phyloP scores from a whole-genome alignment of 2,113 vertebrate species.

The Diadophis punctatus region DNA sequence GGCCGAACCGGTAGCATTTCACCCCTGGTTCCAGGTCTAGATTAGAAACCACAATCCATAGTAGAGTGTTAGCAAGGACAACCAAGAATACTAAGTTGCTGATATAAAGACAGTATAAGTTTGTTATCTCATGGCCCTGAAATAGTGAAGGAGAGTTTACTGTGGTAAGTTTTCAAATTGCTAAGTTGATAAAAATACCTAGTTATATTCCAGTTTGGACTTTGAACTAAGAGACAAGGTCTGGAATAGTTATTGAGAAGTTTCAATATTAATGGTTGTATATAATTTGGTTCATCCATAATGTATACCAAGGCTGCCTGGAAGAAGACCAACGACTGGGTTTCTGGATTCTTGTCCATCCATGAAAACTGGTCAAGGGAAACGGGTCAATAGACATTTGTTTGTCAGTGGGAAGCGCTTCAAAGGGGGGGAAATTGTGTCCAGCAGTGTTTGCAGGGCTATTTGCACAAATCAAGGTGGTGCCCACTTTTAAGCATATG shows the following conservation, averaged over 20 bases:
- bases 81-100: not conserved
- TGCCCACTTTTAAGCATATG: not conserved
- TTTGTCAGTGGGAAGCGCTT: not conserved
- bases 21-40: not conserved
- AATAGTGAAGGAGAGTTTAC: not conserved
- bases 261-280: not conserved
- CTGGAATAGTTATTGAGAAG: not conserved
- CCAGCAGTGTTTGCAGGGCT: not conserved
- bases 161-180: not conserved
- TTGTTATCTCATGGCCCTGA: not conserved
- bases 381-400: not conserved
- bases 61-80: not conserved
- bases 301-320: not conserved
- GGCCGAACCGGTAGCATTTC: too few species aligned
- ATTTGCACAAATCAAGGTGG: not conserved
- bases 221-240: not conserved
- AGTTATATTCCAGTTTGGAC: not conserved
- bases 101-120: not conserved
- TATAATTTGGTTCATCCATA: not conserved
- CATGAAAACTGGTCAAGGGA: not conserved
- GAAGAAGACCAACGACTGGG: not conserved
- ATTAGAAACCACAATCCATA: not conserved
- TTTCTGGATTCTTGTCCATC: not conserved
- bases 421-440: not conserved
- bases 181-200: not conserved